Base-by-base conservation (phyloP, 92 coral and sea anemone genomes). In the Actinostola sp. region DNA sequence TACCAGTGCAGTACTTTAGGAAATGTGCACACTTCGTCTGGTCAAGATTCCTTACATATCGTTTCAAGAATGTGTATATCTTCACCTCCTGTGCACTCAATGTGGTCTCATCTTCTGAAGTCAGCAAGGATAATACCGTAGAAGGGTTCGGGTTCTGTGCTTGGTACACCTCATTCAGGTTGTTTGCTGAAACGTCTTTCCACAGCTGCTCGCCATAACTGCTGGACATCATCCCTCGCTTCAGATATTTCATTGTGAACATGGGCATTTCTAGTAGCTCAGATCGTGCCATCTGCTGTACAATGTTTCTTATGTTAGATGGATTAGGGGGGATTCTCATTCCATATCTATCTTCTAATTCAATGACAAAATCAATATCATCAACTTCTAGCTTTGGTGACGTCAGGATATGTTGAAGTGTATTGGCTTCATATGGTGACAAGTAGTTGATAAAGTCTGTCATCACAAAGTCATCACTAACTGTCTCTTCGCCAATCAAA, bases 321-420 rank as follows among this genome's bases (percentile, higher is more conserved):
- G 50, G 42, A 14, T 8, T 25, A 24, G 73, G 73, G 2, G 29
- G 1, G 12, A 53, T 63, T 15, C 52, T 43, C 72, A 63, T 53
- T 20, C 81, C 81, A 49, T n/a, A 49, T 44, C 81, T 35, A 25
- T 75, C 81, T 53, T 75, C 72, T 48, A 75, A 36, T 19, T 75
- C 50, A 11, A 75, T 9, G 25, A 75, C 49, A 23, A 75, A 64
- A 0, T 58, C 56, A 0, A 26, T 60, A 54, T 73, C 79, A 19
- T 39, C 38, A 68, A n/a, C n/a, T n/a, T n/a, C n/a, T n/a, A n/a
- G 28, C 13, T 33, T 34, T 10, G 66, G 11, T 27, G 61, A 28
- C 10, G n/a, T 48, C 75, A 71, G 39, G 29, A 71, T 56, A 17
- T 44, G 31, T 58, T 26, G 27, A 16, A 71, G 26, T 41, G 23